Base-by-base conservation (phyloP, 2,888 invertebrate genomes). In the Amblyteles armatorius region DNA sequence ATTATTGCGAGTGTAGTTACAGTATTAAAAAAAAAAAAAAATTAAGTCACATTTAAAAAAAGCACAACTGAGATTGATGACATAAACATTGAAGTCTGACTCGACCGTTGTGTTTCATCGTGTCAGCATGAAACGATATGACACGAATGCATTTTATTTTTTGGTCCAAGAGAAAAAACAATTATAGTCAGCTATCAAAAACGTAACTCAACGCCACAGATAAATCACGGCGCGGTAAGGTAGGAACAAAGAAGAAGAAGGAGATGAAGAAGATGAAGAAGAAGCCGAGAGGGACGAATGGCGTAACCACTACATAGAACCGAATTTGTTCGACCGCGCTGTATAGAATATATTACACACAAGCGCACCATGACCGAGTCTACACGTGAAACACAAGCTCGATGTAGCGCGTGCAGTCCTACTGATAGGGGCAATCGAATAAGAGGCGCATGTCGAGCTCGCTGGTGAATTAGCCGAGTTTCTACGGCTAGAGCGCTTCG, bases 401-500 rank as follows among this genome's bases (percentile, higher is more conserved):
- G 29, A 48, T n/a, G 50, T 26, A 44, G 40, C 44, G 72, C 83
- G 85, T 87, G 85, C 65, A 77, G 73, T 82, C 71, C 69, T 52
- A 72, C 74, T 67, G 80, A 86, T 86, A 78, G 83, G 73, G 79
- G 81, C 86, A 87, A 87, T 86, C 79, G 74, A 77, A 63, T 79
- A 84, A 83, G 79, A 76, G 72, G 69, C 79, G 63, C 55, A 69
- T 33, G 50, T 76, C 50, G 76, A 19, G 50, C 33, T 67, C 57
- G 48, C 11, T n/a, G 57, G 52, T 71, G 77, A 44, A 79, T 74
- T 65, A 71, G 74, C 60, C 69, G 36, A 52, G 77, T 9, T 84
- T 57, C 67, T 40, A 48, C 50, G n/a, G 29, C 16, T 40, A 60
- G 73, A 69, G 55, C 40, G 50, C 19, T 55, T 44, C 55, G 22